Evolutionary conservation across 2,797 vertebrate species (phyloP).

Genomic region (Phataginus tetradactyla): DNA sequence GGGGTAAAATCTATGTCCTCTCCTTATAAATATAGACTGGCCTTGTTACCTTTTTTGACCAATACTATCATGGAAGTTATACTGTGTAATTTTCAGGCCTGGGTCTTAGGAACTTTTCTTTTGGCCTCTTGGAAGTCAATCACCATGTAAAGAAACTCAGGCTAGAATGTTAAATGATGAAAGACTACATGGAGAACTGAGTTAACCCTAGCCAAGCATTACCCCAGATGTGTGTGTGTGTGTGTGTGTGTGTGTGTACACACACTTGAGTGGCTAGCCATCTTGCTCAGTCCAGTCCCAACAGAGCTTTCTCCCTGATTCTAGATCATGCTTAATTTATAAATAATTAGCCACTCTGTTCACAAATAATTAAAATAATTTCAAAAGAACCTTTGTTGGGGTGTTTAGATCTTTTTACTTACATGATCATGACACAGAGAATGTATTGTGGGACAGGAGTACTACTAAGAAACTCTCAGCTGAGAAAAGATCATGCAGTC

Average conservation of each 20-base stretch:
- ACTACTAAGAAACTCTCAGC: slow-evolving; percentile 7
- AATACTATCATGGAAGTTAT: not conserved
- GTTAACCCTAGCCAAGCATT: not conserved
- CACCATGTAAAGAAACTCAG: not conserved
- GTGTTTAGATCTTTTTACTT: not conserved
- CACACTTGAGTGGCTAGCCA: rapidly evolving
- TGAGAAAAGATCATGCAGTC: slow-evolving; percentile 5
- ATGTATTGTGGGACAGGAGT: not conserved
- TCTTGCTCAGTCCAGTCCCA: not conserved
- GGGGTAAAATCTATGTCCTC: not conserved
- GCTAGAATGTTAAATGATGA: not conserved
- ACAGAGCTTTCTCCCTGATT: not conserved
- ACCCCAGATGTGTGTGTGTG: not conserved
- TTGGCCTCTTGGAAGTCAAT: not conserved
- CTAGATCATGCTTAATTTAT: not conserved
- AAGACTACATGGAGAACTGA: not conserved
- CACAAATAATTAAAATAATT: slow-evolving; percentile 44
- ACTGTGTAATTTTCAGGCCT: not conserved
- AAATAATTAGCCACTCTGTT: not conserved
- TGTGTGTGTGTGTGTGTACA: not conserved
- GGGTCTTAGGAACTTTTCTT: not conserved
- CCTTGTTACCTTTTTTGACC: not conserved
- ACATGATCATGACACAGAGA: not conserved
- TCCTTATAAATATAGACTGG: not conserved
- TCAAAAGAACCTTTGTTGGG: not conserved